Conservation (phyloP, 2,113 vertebrate species). For the Excalfactoria chinensis region DNA sequence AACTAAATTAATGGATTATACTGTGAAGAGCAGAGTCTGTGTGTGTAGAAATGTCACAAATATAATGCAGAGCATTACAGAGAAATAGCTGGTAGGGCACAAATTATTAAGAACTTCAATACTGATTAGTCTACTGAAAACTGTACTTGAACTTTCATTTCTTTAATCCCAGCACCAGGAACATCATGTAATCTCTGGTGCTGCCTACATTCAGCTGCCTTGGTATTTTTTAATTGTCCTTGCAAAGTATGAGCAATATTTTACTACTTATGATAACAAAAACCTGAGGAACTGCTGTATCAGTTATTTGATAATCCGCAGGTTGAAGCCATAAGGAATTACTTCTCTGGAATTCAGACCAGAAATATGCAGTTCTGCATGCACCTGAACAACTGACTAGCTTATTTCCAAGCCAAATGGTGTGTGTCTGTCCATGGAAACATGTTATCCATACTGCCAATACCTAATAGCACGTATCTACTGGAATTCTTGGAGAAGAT, state of each 20-base stretch:
- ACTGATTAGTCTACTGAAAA: background rate
- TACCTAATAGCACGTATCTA: background rate
- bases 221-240: background rate
- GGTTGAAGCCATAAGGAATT: background rate
- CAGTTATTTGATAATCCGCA: background rate
- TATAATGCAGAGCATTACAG: accelerated
- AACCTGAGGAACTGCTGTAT: background rate
- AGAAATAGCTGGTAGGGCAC: background rate
- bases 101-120: background rate
- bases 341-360: background rate
- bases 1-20: background rate
- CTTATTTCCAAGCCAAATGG: background rate
- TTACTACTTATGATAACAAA: background rate
- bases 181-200: background rate
- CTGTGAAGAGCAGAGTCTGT: background rate
- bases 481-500: background rate
- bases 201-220: background rate
- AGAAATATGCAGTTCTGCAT: background rate
- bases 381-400: background rate
- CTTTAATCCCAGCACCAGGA: background rate
- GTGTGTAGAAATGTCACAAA: background rate
- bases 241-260: background rate
- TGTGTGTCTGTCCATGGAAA: background rate
- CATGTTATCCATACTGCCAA: background rate
- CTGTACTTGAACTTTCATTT: background rate